Percentiles rank a stretch among this genome's conserved stretches.
Conservation (phyloP, 2,888 invertebrate genomes). For the Mystacides longicornis region DNA sequence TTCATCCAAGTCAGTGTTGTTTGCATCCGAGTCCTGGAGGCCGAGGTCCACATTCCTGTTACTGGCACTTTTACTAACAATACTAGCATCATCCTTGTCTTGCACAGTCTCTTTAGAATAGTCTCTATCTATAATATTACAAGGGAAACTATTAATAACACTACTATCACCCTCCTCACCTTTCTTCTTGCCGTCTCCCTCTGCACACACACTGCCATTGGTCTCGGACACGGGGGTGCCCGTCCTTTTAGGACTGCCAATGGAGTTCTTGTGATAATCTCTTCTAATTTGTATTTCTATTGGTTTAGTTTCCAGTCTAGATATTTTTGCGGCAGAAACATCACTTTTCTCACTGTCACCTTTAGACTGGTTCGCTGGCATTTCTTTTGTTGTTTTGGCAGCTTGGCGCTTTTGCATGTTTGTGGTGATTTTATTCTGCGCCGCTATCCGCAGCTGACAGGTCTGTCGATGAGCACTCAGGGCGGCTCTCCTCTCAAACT, state of each 20-base stretch:
- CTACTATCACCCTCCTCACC: slow-evolving; percentile 17
- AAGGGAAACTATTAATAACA: slow-evolving; percentile 13
- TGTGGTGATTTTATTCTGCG: slow-evolving; percentile 36
- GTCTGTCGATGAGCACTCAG: slow-evolving; percentile 63
- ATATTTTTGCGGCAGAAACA: slow-evolving; percentile 15
- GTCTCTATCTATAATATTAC: slow-evolving; percentile 11
- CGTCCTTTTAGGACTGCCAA: slow-evolving; percentile 12
- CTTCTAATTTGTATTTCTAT: slow-evolving; percentile 28
- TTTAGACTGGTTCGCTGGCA: slow-evolving; percentile 7
- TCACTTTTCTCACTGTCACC: neutral
- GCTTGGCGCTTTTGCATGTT: slow-evolving; percentile 28
- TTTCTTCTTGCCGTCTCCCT: neutral
- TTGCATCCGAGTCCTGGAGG: slow-evolving; percentile 7
- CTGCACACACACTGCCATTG: neutral
- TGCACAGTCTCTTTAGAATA: slow-evolving; percentile 18
- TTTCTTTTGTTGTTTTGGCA: slow-evolving; percentile 26
- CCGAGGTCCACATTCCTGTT: slow-evolving; percentile 5
- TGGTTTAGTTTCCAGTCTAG: slow-evolving; percentile 19
- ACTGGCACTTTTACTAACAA: neutral
- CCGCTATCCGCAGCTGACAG: slow-evolving; percentile 50
- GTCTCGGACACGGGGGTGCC: slow-evolving; percentile 13
- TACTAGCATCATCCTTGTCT: slow-evolving; percentile 25
- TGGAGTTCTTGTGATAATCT: slow-evolving; percentile 21
- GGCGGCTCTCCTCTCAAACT: slow-evolving; percentile 66
- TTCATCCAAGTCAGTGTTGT: slow-evolving; percentile 19